phyloP scores from a whole-genome alignment of 2,113 vertebrate genomes.

The Rattus rattus region DNA sequence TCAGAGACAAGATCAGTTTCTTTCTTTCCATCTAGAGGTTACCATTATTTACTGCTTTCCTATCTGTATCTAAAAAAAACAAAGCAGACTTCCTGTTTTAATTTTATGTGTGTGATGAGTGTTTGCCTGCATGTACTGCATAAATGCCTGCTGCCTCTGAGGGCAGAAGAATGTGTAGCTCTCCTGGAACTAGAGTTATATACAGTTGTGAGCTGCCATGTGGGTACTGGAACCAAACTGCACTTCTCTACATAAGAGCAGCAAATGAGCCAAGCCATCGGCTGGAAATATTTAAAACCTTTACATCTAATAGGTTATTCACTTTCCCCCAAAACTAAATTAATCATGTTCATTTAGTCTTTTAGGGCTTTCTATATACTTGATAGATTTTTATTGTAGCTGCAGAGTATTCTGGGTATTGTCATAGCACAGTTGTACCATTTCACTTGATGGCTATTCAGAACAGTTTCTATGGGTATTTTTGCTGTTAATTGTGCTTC shows the following conservation, averaged over 20 bases:
- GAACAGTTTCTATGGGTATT: constrained; percentile 15
- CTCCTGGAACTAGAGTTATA: neutral
- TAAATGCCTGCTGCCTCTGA: neutral
- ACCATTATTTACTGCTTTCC: neutral
- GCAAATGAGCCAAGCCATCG: neutral
- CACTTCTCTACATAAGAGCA: neutral
- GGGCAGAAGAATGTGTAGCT: neutral
- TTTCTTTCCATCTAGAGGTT: constrained; percentile 23
- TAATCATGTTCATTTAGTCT: neutral
- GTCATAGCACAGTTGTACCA: neutral
- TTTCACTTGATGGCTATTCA: constrained; percentile 15
- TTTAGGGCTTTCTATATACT: neutral
- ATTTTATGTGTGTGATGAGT: neutral
- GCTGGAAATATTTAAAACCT: neutral
- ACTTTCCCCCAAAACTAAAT: neutral
- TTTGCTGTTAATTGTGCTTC: constrained; percentile 54
- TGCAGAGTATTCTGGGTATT: constrained; percentile 31
- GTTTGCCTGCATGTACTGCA: neutral
- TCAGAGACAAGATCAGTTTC: neutral
- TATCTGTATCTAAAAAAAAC: neutral
- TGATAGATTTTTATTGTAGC: constrained; percentile 14
- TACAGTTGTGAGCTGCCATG: neutral
- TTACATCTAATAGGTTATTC: neutral
- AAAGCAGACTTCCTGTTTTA: neutral
- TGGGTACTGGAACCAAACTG: neutral